Evolutionary conservation across 2,113 vertebrate genomes (phyloP), one percentile per base, ranked within the genome.

Genomic region (Saimiri boliviensis): DNA sequence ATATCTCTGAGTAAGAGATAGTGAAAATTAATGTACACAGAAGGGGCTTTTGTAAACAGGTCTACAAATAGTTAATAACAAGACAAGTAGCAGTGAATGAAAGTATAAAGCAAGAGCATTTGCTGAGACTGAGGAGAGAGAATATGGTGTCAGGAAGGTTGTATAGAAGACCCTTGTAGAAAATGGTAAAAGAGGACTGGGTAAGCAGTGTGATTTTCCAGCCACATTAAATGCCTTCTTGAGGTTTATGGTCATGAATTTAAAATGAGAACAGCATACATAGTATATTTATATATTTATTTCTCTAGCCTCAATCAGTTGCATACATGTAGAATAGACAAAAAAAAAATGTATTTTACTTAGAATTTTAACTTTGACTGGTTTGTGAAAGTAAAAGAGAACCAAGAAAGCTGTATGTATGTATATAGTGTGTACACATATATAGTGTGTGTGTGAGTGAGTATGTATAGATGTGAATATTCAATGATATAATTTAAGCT

Each of bases 381-480:
- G n/a, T 93, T 79, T 86, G 11, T 74, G 79, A 74, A 86, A 81
- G 32, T 68, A 90, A 86, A 94, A 86, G 37, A 90, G 56, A 35
- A 79, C 27, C 52, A 86, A 80, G 35, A 54, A 30, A 87, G 8
- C 3, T 63, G 12, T 30, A 27, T 60, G 11, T 60, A 6, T 63
- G 27, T 30, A 30, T 63, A 63, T 60, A 63, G 25, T 63, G 25
- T 27, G 27, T 60, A 60, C 58, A 60, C 58, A 5, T 63, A 63
- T 30, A 63, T 63, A 63, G 5, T 30, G 58, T 12, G 11, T 27
- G 25, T 63, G 27, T 63, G 58, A 30, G 2, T 13, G 0, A 13
- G 13, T 30, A 63, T 30, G 12, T 63, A 63, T 60, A 60, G 58
- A 63, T 30, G 25, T 63, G 25, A 68, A 49, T 30, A 14, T 79